Evolutionary conservation across 2,888 invertebrate genomes (phyloP).

Genomic region (Glyphotaelius pellucidus): DNA sequence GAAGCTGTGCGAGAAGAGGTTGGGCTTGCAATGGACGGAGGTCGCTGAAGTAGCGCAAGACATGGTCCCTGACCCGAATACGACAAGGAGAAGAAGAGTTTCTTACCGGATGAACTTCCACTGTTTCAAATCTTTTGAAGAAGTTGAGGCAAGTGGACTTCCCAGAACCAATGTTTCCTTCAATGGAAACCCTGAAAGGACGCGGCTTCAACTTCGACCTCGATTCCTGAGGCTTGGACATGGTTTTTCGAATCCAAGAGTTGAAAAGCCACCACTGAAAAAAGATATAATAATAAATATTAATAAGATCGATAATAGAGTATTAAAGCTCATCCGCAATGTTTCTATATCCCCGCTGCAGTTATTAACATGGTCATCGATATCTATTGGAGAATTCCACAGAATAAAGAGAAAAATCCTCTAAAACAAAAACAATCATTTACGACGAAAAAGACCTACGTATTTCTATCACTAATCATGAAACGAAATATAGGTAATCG

Average conservation of each 20-base stretch:
- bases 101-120: conserved; percentile 76
- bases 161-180: conserved; percentile 90
- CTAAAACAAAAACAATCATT: too few relatives aligned
- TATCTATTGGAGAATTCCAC: background rate
- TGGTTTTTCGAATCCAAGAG: conserved; percentile 3
- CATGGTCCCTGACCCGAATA: background rate
- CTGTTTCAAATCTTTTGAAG: conserved; percentile 81
- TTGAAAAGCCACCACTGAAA: conserved; percentile 19
- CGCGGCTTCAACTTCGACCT: conserved; percentile 66
- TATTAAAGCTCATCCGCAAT: background rate
- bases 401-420: too few relatives aligned
- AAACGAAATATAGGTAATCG: too few relatives aligned
- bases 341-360: background rate
- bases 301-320: too few relatives aligned
- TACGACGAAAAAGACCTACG: too few relatives aligned
- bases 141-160: conserved; percentile 87
- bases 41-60: background rate
- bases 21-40: background rate
- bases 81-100: background rate
- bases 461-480: too few relatives aligned
- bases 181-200: conserved; percentile 85
- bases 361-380: background rate
- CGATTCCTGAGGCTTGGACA: conserved; percentile 14
- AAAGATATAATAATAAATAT: background rate
- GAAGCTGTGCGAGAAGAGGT: background rate